A percentile compares a stretch with the other conserved stretches of the same genome.
Conservation (phyloP, 2,888 invertebrate genomes). For the Eupithecia insigniata region DNA sequence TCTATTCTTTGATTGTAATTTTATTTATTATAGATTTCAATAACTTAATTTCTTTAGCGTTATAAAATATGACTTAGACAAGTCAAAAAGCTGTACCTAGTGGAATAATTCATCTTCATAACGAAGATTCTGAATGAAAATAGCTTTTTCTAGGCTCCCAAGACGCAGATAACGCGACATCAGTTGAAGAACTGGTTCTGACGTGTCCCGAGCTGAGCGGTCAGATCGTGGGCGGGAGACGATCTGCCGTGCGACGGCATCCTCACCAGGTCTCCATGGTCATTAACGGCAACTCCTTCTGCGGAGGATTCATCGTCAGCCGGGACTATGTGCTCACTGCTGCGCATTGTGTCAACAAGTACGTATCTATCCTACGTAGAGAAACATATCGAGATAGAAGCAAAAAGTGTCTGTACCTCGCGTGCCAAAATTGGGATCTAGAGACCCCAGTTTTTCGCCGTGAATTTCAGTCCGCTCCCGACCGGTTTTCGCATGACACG, state of each 20-base stretch:
- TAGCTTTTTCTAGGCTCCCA: conserved; percentile 5
- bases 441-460: too few species aligned
- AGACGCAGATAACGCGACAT: neutral
- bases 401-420: too few species aligned
- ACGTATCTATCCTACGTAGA: conserved; percentile 54
- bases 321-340: conserved; percentile 73
- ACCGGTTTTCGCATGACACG: too few species aligned
- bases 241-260: conserved; percentile 71
- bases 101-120: neutral
- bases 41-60: too few species aligned
- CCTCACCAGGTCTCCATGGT: conserved; percentile 80
- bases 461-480: too few species aligned
- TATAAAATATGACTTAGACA: too few species aligned
- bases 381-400: too few species aligned
- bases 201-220: conserved; percentile 75
- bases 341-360: conserved; percentile 79
- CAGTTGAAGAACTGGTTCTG: neutral
- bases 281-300: conserved; percentile 77
- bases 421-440: too few species aligned
- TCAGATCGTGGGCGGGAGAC: conserved; percentile 76
- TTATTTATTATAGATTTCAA: too few species aligned
- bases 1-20: too few species aligned
- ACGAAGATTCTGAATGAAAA: neutral
- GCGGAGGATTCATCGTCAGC: conserved; percentile 79
- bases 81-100: too few species aligned